Evolutionary conservation across 2,888 invertebrate species (phyloP), one percentile per base, ranked within the genome.

Genomic region (Lasioglossum vierecki): DNA sequence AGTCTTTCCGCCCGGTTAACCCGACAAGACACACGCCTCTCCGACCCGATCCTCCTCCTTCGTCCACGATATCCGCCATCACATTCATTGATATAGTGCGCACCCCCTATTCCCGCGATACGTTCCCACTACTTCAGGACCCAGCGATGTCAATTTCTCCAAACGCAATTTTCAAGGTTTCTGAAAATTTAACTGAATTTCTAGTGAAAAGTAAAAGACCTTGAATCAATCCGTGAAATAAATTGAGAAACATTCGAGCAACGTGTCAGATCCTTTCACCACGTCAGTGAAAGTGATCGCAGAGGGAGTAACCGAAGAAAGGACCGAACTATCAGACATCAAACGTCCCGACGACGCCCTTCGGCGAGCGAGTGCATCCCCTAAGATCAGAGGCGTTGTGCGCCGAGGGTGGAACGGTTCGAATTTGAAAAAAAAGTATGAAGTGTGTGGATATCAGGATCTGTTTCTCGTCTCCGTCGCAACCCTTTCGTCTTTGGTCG

Each of bases 401-500:
- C 22, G 68, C 8, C 22, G 18, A 68, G 39, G 68, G 68, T 22
- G 68, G 4, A 35, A 9, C 35, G 22, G 22, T 68, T 22, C 22
- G 68, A 41, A 41, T 68, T 68, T 9, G 68, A 68, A 39, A 35
- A 68, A 68, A 68, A 35, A 41, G 39, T 22, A 9, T 22, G 11
- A 39, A 39, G 39, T 4, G 22, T 35, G 9, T 18, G 22, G 68
- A 26, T 30, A 68, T 68, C 68, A 39, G 35, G 39, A 68, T 68
- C 39, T 4, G 68, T 41, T 68, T 35, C 68, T 15, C 39, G 30
- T 66, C 63, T 68, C 68, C 68, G 66, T 9, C 35, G 35, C 39
- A 39, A 35, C 22, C 72, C 46, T 11, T 18, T 49, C 30, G 72
- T 46, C 46, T 72, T 30, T 35, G 73, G 74, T 60, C 83, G 80